A percentile compares a stretch with the other conserved stretches of the same genome.
Evolutionary conservation across 1,140 invertebrate genomes (phyloP).

Genomic region (Heliothis subflexa): DNA sequence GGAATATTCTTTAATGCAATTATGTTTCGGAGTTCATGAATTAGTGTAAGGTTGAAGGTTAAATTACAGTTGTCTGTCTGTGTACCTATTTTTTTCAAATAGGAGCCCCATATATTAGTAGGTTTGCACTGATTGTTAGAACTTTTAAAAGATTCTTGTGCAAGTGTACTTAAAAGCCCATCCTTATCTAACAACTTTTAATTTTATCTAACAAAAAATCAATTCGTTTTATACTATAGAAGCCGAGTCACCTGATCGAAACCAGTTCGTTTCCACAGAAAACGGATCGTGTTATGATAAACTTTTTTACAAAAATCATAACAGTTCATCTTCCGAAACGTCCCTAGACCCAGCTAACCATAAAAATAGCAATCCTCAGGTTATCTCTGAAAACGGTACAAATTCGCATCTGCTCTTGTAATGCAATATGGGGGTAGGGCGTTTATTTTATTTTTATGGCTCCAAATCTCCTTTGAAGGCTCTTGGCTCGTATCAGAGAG

Average conservation of each 20-base stretch:
- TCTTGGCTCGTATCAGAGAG: conserved; percentile 19
- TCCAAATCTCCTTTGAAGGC: conserved; percentile 40
- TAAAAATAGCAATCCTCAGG: conserved; percentile 24
- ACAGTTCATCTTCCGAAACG: background rate
- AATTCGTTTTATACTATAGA: too few species aligned
- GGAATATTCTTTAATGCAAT: background rate
- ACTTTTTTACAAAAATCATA: background rate
- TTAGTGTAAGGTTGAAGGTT: background rate
- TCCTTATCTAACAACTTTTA: too few species aligned
- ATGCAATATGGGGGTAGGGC: conserved; percentile 40
- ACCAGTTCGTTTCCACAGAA: background rate
- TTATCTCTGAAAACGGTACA: conserved; percentile 23
- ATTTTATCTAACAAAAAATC: too few species aligned
- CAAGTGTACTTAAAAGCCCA: too few species aligned
- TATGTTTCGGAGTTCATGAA: too few species aligned
- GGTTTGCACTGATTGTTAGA: too few species aligned
- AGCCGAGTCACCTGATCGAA: too few species aligned
- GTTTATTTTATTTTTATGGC: conserved; percentile 48
- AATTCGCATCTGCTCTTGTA: conserved; percentile 36
- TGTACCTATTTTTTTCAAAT: too few species aligned
- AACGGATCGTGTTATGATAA: background rate
- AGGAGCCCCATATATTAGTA: too few species aligned
- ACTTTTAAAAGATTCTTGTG: too few species aligned
- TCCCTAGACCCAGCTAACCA: background rate
- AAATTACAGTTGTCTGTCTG: background rate